A percentile compares a stretch with the other conserved stretches of the same genome.
These are phyloP conservation scores for Lordiphosa stackelbergi DNA, from an alignment of 1,140 invertebrate genomes.

Conservation along the genomic window DNA sequence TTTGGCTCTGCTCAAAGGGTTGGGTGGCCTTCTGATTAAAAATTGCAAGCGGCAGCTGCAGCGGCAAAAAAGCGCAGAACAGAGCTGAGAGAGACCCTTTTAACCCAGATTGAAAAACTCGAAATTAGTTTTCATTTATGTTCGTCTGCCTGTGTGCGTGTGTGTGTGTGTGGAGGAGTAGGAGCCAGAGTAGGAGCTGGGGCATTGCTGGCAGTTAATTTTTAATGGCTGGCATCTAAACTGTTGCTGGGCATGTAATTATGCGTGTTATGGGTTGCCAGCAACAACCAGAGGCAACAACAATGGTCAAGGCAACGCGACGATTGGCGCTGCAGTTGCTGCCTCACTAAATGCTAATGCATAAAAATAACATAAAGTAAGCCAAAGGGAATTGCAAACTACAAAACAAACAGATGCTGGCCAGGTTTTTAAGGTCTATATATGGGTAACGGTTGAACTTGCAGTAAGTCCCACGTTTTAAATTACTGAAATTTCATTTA, in stretches of 20 bases:
- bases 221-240: conserved; percentile 65
- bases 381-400: too few species aligned
- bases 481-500: too few species aligned
- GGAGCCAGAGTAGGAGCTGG: conserved; percentile 24
- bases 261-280: conserved; percentile 55
- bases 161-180: conserved; percentile 13
- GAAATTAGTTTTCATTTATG: conserved; percentile 75
- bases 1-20: conserved; percentile 55
- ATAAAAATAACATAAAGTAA: conserved; percentile 36
- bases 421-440: too few species aligned
- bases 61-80: conserved; percentile 13
- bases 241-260: conserved; percentile 69
- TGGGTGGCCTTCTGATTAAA: conserved; percentile 57
- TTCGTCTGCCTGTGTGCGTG: conserved; percentile 16
- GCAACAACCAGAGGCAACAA: conserved; percentile 12
- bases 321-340: conserved; percentile 44
- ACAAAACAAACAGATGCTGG: too few species aligned
- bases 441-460: too few species aligned
- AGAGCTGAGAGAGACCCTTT: conserved; percentile 46
- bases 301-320: conserved; percentile 39
- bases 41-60: conserved; percentile 45
- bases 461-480: too few species aligned
- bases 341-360: conserved; percentile 45
- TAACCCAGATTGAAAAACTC: conserved; percentile 74
- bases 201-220: conserved; percentile 63